Base-by-base conservation (phyloP, 2,888 invertebrate genomes). In the Schizotus pectinicornis region DNA sequence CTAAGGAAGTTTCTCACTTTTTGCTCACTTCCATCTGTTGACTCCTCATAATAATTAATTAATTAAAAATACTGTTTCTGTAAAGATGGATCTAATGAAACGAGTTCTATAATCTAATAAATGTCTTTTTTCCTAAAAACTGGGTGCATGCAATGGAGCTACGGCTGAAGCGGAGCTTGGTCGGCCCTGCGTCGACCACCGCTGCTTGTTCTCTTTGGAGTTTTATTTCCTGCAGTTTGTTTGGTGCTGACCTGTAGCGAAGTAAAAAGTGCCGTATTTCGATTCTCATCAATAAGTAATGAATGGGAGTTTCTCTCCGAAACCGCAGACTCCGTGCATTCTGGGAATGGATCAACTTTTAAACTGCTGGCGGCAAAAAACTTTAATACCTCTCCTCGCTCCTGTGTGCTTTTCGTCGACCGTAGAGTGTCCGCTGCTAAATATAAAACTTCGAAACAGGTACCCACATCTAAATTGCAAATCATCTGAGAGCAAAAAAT, bases 281-380 rank as follows among this genome's bases (percentile, higher is more conserved):
- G 66, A 61, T 58, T 63, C 63, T 65, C 68, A 70, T 70, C 70
- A 70, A 70, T 70, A 68, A 68, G 62, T 68, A 70, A 70, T 68
- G 70, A 67, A 70, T 65, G 59, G 65, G 65, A 67, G 69, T 66
- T 67, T 51, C 46, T 53, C 58, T 56, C 59, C 59, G 38, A 51
- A 61, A 61, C 64, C 67, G 61, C 68, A 69, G 65, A 66, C 67
- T 65, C 33, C 50, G 32, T 61, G 61, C 63, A 56, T 66, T 64
- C 66, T 56, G 53, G 58, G 64, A 64, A 67, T 58, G 67, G 67
- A 67, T 67, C 67, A 67, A 67, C 67, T 70, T 67, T 62, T 56
- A 62, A 65, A 65, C 61, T 62, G 61, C 61, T 59, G 34, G 55
- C 30, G 52, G 56, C 56, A 57, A 63, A 56, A 68, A 67, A 63